Evolutionary conservation across 2,797 vertebrate species (phyloP).

Genomic region (Sebastes nivosus): DNA sequence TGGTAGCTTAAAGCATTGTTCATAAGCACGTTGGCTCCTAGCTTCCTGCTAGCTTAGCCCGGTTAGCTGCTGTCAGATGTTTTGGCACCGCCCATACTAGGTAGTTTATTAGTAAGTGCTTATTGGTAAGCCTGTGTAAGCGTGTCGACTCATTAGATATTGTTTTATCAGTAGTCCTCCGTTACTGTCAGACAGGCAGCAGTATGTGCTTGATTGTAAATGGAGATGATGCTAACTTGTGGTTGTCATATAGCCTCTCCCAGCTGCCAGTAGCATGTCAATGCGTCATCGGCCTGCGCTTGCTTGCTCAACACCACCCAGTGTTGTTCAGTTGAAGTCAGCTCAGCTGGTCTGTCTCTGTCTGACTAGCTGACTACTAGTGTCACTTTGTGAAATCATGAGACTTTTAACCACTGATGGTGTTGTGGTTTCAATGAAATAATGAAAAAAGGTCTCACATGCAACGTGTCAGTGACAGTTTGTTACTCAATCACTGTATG

Average conservation of each 20-base stretch:
- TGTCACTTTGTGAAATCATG: neutral
- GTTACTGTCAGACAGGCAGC: neutral
- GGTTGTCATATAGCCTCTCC: constrained; percentile 23
- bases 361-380: neutral
- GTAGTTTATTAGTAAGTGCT: neutral
- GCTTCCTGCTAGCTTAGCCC: constrained; percentile 29
- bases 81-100: constrained; percentile 53
- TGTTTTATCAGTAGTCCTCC: rapidly evolving
- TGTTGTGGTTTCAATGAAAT: neutral
- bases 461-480: neutral
- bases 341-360: neutral
- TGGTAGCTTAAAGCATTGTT: constrained; percentile 38
- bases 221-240: constrained; percentile 31
- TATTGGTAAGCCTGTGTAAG: neutral
- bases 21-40: constrained; percentile 50
- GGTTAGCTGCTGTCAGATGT: constrained; percentile 56
- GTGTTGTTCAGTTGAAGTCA: constrained; percentile 33
- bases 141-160: neutral
- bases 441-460: neutral
- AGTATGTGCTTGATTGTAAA: neutral
- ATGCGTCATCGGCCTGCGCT: constrained; percentile 75
- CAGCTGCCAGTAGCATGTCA: constrained; percentile 46
- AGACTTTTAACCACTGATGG: too few relatives aligned
- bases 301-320: constrained; percentile 36
- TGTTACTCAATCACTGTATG: neutral